Conservation (phyloP, 2,888 invertebrate species). For the Euclidia mi region DNA sequence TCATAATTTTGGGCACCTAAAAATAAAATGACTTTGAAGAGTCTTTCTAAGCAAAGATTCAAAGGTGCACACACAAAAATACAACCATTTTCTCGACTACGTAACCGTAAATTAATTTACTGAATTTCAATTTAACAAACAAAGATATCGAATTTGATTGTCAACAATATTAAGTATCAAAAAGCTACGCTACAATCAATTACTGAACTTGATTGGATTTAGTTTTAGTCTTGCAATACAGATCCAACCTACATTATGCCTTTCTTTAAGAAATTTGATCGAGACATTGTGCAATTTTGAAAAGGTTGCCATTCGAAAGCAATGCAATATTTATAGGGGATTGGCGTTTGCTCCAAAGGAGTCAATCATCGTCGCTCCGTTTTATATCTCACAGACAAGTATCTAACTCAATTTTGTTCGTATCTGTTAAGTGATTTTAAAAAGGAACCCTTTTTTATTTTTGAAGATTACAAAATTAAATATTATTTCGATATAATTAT, state of each 20-base stretch:
- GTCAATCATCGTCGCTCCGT: constrained; percentile 31
- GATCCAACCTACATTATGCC: constrained; percentile 25
- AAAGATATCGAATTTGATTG: no score
- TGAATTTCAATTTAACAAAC: no score
- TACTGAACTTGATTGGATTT: constrained; percentile 13
- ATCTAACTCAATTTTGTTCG: not conserved
- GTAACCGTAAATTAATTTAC: no score
- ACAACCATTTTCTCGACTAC: no score
- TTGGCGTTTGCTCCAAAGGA: constrained; percentile 42
- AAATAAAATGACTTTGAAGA: no score
- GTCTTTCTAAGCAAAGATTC: no score
- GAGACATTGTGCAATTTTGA: constrained; percentile 31
- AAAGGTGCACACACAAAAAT: no score
- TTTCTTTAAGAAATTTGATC: constrained; percentile 38
- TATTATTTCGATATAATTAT: no score
- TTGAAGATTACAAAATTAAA: no score
- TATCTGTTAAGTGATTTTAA: not conserved
- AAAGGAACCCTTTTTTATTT: not conserved
- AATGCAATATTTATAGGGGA: constrained; percentile 55
- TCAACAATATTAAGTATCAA: not conserved
- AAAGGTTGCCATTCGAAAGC: constrained; percentile 56
- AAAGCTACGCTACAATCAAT: not conserved
- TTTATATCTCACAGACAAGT: constrained; percentile 2
- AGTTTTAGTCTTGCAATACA: constrained; percentile 26
- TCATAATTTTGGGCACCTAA: no score